Evolutionary conservation across 35 echinoderm and acorn worm genomes (phyloP).

Genomic region (Ophioderma brevispina): DNA sequence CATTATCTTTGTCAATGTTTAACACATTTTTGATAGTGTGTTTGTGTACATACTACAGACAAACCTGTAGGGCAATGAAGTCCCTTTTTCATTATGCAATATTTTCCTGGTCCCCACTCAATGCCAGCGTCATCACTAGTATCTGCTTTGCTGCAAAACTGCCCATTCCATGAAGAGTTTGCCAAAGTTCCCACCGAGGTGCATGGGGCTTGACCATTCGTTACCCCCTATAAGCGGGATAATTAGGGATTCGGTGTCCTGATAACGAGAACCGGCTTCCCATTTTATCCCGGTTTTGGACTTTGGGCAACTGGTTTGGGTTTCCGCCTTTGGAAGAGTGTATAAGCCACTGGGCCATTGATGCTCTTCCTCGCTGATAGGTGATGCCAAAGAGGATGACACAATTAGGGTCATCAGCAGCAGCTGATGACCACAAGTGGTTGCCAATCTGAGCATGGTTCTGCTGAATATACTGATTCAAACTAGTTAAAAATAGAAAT

Average conservation of each 20-base stretch:
- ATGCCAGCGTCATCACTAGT: constrained; percentile 2
- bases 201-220: constrained; percentile 63
- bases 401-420: too few relatives aligned
- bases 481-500: too few relatives aligned
- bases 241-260: constrained; percentile 48
- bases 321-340: constrained; percentile 56
- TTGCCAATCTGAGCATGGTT: too few relatives aligned
- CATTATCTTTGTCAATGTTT: too few relatives aligned
- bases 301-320: constrained; percentile 42
- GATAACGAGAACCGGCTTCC: constrained; percentile 52
- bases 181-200: constrained; percentile 35
- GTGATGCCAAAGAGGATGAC: too few relatives aligned
- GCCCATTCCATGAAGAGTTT: constrained; percentile 56
- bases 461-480: too few relatives aligned
- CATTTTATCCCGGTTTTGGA: constrained; percentile 41
- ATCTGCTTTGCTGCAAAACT: constrained; percentile 68
- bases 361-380: background rate
- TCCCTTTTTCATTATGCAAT: constrained; percentile 74
- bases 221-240: constrained; percentile 19
- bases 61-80: constrained; percentile 54
- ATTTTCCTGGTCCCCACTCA: constrained; percentile 49
- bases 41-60: background rate
- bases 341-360: constrained; percentile 71
- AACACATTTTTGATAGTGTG: background rate
- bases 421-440: too few relatives aligned